Conservation (phyloP, 2,113 vertebrate genomes). For the Stictonetta naevosa region DNA sequence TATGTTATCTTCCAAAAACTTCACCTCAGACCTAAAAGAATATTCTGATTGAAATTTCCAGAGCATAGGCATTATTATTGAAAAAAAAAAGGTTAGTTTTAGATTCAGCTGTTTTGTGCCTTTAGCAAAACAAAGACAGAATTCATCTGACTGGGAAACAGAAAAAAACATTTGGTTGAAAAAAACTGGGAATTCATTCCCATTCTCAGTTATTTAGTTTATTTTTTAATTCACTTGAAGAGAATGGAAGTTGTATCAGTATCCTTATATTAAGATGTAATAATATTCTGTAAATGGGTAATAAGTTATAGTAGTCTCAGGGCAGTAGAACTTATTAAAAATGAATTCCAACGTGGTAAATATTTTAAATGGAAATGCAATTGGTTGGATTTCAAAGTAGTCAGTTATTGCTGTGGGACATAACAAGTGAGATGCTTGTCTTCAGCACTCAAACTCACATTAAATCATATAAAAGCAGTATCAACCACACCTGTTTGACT, state of each 20-base stretch:
- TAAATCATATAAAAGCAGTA: background rate
- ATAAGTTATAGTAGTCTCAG: background rate
- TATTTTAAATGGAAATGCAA: background rate
- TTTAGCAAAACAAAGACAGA: background rate
- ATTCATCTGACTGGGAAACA: background rate
- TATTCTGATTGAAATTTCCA: background rate
- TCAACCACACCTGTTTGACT: background rate
- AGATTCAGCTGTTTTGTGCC: background rate
- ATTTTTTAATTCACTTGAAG: background rate
- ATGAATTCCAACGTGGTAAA: background rate
- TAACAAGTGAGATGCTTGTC: background rate
- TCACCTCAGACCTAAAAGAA: background rate
- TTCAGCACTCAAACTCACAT: background rate
- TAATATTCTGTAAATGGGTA: background rate
- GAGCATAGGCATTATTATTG: background rate
- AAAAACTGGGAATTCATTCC: background rate
- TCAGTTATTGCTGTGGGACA: background rate
- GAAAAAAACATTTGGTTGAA: background rate
- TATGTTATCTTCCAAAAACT: background rate
- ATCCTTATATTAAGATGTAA: background rate
- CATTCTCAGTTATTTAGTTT: background rate
- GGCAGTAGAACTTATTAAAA: background rate
- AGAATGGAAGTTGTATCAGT: background rate
- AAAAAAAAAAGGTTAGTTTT: background rate
- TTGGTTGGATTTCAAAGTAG: background rate